Conservation (phyloP, 2,888 invertebrate species). For the Chymomyza procnemis region DNA sequence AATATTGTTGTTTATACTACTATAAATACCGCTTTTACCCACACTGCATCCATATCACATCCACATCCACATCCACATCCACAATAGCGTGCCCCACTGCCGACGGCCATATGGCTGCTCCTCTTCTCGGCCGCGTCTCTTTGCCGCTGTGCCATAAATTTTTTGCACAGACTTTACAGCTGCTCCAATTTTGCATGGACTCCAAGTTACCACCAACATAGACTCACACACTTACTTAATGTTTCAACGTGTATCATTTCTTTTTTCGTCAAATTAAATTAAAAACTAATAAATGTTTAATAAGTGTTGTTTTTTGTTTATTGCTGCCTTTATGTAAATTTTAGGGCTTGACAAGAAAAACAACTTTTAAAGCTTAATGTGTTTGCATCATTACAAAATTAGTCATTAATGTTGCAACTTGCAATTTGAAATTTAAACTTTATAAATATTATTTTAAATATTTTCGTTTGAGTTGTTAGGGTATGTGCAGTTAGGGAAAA, state of each 20-base stretch:
- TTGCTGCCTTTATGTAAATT: conserved; percentile 50
- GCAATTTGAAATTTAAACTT: conserved; percentile 8
- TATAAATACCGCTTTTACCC: conserved; percentile 2
- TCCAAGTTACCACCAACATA: not conserved
- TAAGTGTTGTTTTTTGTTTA: conserved; percentile 4
- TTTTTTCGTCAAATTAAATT: conserved; percentile 40
- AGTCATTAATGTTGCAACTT: conserved; percentile 50
- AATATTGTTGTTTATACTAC: conserved; percentile 71
- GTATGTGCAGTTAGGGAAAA: not conserved
- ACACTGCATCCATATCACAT: not conserved
- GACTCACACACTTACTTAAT: not conserved
- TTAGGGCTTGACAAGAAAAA: conserved; percentile 2
- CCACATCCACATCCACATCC: not conserved
- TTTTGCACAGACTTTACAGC: not conserved
- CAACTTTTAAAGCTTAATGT: conserved; percentile 22
- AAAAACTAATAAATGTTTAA: conserved; percentile 48
- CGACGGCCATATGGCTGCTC: not conserved
- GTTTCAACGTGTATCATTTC: not conserved
- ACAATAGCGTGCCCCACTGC: not conserved
- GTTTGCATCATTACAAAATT: not conserved
- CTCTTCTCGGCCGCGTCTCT: conserved; percentile 4
- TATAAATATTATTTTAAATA: not conserved
- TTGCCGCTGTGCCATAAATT: not conserved
- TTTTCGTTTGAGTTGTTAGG: not conserved
- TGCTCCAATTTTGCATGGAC: not conserved